These are phyloP conservation scores for Bombus ignitus DNA, from an alignment of 1,140 invertebrate genomes.

Conservation along the genomic window DNA sequence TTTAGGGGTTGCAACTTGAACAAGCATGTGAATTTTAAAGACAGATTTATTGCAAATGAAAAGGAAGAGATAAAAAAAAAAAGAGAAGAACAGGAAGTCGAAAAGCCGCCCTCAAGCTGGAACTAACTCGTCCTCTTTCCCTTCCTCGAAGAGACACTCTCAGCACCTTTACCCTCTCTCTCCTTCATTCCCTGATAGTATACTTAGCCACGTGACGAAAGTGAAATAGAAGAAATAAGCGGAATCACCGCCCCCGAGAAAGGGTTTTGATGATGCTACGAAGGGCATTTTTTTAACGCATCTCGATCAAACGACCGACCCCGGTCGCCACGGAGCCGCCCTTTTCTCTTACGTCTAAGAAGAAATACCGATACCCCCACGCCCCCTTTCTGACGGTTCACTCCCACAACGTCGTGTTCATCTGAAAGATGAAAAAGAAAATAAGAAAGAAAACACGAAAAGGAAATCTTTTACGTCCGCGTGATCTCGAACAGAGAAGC, in stretches of 20 bases:
- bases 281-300: slow-evolving; percentile 51
- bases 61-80: neutral
- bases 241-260: too few relatives aligned
- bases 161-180: slow-evolving; percentile 21
- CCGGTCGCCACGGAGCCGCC: neutral
- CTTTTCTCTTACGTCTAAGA: slow-evolving; percentile 18
- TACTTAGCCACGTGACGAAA: neutral
- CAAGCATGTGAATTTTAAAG: neutral
- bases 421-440: neutral
- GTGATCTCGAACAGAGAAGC: slow-evolving; percentile 20
- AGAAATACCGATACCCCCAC: too few relatives aligned
- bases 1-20: neutral
- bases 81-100: neutral
- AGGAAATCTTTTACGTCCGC: slow-evolving; percentile 30
- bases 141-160: slow-evolving; percentile 14
- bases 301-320: neutral
- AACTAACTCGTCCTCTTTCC: slow-evolving; percentile 39
- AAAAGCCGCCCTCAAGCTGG: slow-evolving; percentile 24
- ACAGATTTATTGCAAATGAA: neutral
- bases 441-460: neutral
- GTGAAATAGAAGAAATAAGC: neutral
- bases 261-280: neutral
- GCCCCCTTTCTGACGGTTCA: neutral
- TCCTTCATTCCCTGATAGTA: neutral
- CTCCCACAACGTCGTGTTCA: neutral